phyloP scores from a whole-genome alignment of 2,797 vertebrate genomes.

The Heterohyrax brucei region DNA sequence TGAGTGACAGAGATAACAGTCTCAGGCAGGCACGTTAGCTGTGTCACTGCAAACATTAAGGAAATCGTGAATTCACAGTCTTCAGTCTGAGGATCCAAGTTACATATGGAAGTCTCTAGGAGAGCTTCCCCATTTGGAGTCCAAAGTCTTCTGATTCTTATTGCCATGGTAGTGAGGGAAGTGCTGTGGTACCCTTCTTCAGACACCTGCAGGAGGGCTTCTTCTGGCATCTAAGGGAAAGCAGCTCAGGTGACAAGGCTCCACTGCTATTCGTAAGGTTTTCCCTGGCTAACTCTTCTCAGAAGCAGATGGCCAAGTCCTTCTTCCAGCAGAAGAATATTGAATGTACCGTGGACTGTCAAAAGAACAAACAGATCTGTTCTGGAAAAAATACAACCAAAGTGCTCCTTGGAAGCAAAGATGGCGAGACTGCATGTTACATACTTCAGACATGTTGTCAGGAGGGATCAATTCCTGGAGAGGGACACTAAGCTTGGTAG shows the following conservation, averaged over 20 bases:
- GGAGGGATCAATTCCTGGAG: no score
- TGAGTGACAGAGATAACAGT: background rate
- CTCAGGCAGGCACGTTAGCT: background rate
- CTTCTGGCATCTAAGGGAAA: slow-evolving; percentile 5
- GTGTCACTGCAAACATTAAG: background rate
- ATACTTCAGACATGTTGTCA: no score
- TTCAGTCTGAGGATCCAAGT: background rate
- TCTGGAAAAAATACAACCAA: no score
- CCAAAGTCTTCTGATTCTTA: background rate
- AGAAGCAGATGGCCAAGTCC: no score
- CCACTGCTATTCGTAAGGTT: no score
- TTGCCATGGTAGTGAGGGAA: background rate
- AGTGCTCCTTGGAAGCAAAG: no score
- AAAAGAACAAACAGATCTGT: no score
- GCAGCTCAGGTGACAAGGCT: background rate
- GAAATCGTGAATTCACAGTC: background rate
- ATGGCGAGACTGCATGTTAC: no score
- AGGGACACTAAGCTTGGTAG: no score
- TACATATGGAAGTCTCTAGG: background rate
- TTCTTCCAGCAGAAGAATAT: no score
- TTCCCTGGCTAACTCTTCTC: no score
- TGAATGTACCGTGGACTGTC: no score
- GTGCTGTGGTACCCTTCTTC: background rate
- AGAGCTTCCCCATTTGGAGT: background rate
- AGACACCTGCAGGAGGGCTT: slow-evolving; percentile 4